A percentile compares a stretch with the other conserved stretches of the same genome.
Evolutionary conservation across 2,797 vertebrate species (phyloP).

Genomic region (Poecile montanus): DNA sequence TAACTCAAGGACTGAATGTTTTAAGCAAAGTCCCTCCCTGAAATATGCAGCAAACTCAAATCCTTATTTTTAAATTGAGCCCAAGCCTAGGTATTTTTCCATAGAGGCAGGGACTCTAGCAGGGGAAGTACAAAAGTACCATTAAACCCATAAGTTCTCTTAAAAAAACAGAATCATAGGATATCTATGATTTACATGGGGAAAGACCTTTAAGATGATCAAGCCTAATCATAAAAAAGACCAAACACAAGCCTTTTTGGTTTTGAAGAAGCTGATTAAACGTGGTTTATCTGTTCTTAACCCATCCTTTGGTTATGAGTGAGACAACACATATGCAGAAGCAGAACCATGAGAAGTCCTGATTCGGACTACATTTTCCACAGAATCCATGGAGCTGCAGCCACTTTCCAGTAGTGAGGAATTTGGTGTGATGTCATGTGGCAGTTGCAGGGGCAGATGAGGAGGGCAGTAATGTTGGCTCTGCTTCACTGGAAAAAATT

Average conservation of each 20-base stretch:
- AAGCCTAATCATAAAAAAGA: neutral
- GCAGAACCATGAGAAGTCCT: neutral
- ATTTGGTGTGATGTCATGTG: neutral
- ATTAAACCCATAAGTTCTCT: fast-evolving
- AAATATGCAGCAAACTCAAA: neutral
- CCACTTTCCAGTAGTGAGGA: neutral
- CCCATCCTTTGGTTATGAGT: neutral
- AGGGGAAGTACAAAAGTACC: neutral
- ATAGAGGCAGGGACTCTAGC: neutral
- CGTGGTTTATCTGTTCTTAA: neutral
- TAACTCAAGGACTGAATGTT: neutral
- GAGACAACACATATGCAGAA: neutral
- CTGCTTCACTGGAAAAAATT: neutral
- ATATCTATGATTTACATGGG: neutral
- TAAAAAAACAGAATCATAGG: neutral
- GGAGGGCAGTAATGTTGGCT: neutral
- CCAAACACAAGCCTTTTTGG: neutral
- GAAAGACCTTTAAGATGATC: neutral
- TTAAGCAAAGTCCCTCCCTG: neutral
- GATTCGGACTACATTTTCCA: neutral
- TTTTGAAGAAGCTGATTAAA: neutral
- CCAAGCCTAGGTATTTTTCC: neutral
- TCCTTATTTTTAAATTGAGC: neutral
- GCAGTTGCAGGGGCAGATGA: neutral
- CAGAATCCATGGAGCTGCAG: neutral